Percentiles rank a stretch among this genome's conserved stretches.
These are phyloP conservation scores for Euzetes globulus DNA, from an alignment of 2,888 invertebrate genomes.

Conservation along the genomic window DNA sequence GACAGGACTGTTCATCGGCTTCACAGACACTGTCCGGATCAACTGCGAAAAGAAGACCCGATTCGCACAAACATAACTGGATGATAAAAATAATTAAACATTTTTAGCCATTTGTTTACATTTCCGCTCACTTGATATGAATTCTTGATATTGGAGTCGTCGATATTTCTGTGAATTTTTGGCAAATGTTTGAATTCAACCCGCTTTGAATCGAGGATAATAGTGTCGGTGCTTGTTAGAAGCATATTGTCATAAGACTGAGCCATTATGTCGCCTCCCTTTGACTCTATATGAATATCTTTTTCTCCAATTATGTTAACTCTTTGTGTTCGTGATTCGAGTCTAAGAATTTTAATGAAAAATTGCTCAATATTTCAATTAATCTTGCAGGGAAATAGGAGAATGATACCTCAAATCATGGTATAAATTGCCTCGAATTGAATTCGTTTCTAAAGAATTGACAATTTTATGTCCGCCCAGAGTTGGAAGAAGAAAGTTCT, in stretches of 20 bases:
- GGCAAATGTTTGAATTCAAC: conserved; percentile 2
- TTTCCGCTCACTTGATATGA: conserved; percentile 5
- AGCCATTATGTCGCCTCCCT: not conserved
- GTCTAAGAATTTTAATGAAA: not conserved
- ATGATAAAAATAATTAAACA: not conserved
- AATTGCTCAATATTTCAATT: not conserved
- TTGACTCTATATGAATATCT: not conserved
- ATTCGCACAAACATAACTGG: conserved; percentile 14
- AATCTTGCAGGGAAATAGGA: too few relatives aligned
- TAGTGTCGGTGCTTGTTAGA: not conserved
- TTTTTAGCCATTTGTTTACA: not conserved
- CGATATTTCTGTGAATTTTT: not conserved
- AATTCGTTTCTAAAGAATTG: not conserved
- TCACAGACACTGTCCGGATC: not conserved
- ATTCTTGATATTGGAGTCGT: not conserved
- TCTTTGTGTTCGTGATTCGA: conserved; percentile 7
- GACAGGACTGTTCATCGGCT: not conserved
- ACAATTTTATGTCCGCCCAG: conserved; percentile 15
- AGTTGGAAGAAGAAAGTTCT: not conserved
- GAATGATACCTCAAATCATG: not conserved
- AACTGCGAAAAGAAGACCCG: conserved; percentile 3
- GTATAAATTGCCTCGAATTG: not conserved
- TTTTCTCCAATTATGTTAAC: not conserved
- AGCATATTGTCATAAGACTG: not conserved
- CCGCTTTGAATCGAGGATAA: not conserved